Conservation (phyloP, 2,113 vertebrate species). For the Conger conger region DNA sequence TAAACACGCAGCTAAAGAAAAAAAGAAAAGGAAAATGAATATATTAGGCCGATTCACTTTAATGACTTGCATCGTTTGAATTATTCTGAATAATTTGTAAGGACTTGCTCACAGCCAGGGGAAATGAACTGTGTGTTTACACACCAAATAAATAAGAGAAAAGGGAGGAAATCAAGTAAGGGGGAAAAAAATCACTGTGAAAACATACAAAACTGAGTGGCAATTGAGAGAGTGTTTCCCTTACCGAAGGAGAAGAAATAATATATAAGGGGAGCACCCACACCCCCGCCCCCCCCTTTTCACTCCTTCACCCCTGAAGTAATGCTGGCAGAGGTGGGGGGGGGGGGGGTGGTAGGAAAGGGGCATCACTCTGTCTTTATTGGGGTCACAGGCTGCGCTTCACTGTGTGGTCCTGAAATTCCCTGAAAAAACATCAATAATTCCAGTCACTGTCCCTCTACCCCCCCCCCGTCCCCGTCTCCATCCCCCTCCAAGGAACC, state of each 20-base stretch:
- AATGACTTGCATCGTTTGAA: not conserved
- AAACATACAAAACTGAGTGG: constrained; percentile 71
- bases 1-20: constrained; percentile 65
- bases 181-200: constrained; percentile 65
- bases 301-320: constrained; percentile 49
- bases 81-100: constrained; percentile 61
- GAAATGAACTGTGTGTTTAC: constrained; percentile 58
- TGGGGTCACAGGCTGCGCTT: constrained; percentile 3
- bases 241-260: constrained; percentile 63
- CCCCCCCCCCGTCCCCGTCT: not conserved
- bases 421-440: not conserved
- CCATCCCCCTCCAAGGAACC: not conserved
- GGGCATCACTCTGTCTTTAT: constrained; percentile 52
- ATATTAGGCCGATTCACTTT: not conserved
- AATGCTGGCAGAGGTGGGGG: constrained; percentile 52
- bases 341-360: constrained; percentile 49
- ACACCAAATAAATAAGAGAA: constrained; percentile 72
- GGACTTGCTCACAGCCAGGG: constrained; percentile 54
- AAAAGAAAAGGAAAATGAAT: constrained; percentile 29
- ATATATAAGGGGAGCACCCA: constrained; percentile 57
- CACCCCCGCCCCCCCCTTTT: no score
- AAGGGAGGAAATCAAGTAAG: constrained; percentile 50
- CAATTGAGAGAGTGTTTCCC: constrained; percentile 72
- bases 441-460: not conserved
- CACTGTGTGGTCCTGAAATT: not conserved